phyloP scores from a whole-genome alignment of 2,113 vertebrate genomes.

The Anarhynchus alexandrinus region DNA sequence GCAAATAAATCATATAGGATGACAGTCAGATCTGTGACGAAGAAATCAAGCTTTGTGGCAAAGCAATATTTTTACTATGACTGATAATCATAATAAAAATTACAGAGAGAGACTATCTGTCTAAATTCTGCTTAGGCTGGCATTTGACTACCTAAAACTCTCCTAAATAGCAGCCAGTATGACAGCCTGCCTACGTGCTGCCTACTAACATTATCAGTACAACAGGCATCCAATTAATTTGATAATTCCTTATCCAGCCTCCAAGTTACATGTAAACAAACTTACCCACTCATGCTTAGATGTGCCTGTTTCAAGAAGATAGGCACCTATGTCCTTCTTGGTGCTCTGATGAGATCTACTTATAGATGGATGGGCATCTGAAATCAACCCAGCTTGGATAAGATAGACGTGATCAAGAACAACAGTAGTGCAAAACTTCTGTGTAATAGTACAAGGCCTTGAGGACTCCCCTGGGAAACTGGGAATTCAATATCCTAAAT shows the following conservation, averaged over 20 bases:
- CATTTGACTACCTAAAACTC: background rate
- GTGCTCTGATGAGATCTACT: background rate
- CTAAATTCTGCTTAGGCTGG: background rate
- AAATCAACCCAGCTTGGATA: background rate
- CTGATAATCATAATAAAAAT: background rate
- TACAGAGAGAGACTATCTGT: background rate
- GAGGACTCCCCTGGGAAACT: background rate
- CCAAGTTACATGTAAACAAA: background rate
- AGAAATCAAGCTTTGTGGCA: background rate
- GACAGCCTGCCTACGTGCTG: background rate
- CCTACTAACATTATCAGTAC: background rate
- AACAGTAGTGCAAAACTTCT: background rate
- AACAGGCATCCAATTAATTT: background rate
- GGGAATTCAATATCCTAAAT: background rate
- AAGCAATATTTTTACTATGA: background rate
- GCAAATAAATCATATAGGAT: background rate
- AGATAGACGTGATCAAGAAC: background rate
- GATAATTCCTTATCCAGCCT: background rate
- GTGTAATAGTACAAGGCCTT: background rate
- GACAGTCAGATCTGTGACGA: background rate
- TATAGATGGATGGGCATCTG: background rate
- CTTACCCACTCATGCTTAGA: background rate
- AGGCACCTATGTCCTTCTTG: background rate
- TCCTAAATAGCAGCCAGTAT: background rate
- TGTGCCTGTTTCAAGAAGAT: background rate